Evolutionary conservation across 2,797 vertebrate genomes (phyloP).

Genomic region (Ptychadena robeensis): DNA sequence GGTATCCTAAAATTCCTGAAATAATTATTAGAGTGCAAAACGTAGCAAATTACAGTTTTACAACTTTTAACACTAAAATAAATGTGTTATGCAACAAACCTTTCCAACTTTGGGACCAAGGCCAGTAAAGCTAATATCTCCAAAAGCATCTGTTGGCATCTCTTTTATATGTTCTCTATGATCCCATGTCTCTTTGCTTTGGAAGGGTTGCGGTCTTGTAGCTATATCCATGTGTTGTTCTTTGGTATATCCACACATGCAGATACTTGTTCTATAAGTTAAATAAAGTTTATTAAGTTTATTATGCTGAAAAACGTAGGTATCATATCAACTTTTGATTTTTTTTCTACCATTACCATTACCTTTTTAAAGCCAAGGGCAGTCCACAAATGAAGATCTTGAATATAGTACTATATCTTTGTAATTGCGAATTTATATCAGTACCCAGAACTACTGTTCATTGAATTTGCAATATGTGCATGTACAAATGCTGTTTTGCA

Average conservation of each 20-base stretch:
- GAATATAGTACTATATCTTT: too few relatives aligned
- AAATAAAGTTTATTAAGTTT: not conserved
- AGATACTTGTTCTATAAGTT: constrained; percentile 75
- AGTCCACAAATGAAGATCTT: too few relatives aligned
- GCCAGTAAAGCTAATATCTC: constrained; percentile 84
- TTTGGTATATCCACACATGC: constrained; percentile 84
- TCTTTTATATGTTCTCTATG: constrained; percentile 79
- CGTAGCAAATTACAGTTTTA: not conserved
- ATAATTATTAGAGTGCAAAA: constrained; percentile 3
- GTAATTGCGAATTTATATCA: too few relatives aligned
- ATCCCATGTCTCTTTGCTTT: constrained; percentile 80
- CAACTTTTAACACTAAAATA: not conserved
- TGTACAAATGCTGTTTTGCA: too few relatives aligned
- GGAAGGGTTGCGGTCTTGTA: constrained; percentile 73
- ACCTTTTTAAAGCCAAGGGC: too few relatives aligned
- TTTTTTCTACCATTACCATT: too few relatives aligned
- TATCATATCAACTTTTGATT: too few relatives aligned
- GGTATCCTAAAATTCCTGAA: not conserved
- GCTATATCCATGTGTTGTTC: constrained; percentile 79
- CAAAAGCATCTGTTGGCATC: constrained; percentile 88
- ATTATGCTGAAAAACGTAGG: not conserved
- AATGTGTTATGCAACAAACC: constrained; percentile 68
- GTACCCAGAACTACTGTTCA: too few relatives aligned
- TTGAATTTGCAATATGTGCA: too few relatives aligned
- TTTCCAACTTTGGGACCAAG: constrained; percentile 81